Conservation (phyloP, 2,113 vertebrate species). For the Oxygymnocypris stewartii region DNA sequence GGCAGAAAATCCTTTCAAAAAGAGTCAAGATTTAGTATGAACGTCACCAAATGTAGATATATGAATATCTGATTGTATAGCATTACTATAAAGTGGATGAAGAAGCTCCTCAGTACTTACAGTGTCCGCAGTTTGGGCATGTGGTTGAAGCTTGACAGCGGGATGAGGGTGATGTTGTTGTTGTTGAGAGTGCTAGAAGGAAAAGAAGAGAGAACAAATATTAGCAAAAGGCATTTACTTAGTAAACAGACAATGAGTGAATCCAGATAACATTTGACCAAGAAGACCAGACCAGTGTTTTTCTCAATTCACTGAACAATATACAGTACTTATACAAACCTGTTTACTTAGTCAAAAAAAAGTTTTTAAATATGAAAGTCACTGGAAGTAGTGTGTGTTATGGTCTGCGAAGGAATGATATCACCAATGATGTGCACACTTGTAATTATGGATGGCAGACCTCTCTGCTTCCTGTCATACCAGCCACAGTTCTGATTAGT, state of each 20-base stretch:
- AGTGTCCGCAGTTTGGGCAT: conserved; percentile 98
- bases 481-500: conserved; percentile 52
- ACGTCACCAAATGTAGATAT: conserved; percentile 22
- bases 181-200: conserved; percentile 94
- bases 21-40: background rate
- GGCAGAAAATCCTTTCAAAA: conserved; percentile 28
- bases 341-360: background rate
- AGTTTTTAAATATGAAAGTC: background rate
- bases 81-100: conserved; percentile 26
- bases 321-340: too few species aligned
- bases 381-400: background rate
- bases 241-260: background rate
- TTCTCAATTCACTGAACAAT: too few species aligned
- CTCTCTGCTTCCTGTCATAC: conserved; percentile 57
- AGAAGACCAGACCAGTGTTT: background rate
- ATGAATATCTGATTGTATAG: conserved; percentile 37
- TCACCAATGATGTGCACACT: conserved; percentile 67
- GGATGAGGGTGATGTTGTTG: conserved; percentile 98
- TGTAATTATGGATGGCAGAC: conserved; percentile 66
- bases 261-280: background rate
- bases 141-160: conserved; percentile 98
- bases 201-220: conserved; percentile 40
- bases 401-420: conserved; percentile 66
- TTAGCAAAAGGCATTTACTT: conserved; percentile 24
- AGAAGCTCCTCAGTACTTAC: conserved; percentile 79